Evolutionary conservation across 2,888 invertebrate species (phyloP).

Genomic region (Caenorhabditis wallacei): DNA sequence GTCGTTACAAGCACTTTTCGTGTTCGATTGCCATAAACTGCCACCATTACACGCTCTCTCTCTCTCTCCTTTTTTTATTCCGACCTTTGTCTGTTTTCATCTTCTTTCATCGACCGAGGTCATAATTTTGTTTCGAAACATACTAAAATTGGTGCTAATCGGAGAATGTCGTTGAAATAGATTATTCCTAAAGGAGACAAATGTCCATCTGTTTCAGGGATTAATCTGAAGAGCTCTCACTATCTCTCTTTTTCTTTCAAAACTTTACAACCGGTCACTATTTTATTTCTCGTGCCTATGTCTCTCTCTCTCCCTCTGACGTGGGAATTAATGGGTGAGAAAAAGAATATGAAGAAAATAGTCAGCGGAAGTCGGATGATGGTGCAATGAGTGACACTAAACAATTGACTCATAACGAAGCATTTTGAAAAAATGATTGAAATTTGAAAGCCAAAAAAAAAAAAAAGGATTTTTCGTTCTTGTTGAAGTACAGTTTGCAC

Average conservation of each 20-base stretch:
- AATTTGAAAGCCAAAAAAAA: not conserved
- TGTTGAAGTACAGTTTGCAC: constrained; percentile 21
- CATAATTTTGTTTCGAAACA: constrained; percentile 23
- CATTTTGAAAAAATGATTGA: constrained; percentile 29
- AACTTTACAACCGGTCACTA: constrained; percentile 55
- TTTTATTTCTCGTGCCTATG: constrained; percentile 11
- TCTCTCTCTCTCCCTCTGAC: constrained; percentile 29
- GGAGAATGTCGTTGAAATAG: not conserved
- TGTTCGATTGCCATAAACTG: constrained; percentile 51
- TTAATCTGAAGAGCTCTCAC: constrained; percentile 6
- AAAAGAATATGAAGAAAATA: constrained; percentile 2
- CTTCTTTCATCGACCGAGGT: constrained; percentile 27
- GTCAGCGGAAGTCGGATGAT: constrained; percentile 6
- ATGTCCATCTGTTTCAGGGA: constrained; percentile 37
- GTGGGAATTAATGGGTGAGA: constrained; percentile 51
- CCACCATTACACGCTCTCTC: constrained; percentile 50
- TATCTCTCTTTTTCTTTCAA: constrained; percentile 1
- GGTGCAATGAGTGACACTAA: constrained; percentile 47
- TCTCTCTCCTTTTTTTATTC: not conserved
- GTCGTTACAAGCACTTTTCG: constrained; percentile 12
- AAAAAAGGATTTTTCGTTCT: not conserved
- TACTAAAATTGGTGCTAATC: constrained; percentile 38
- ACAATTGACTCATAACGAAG: constrained; percentile 39
- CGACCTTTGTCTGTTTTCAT: constrained; percentile 24
- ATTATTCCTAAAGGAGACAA: not conserved